These are phyloP conservation scores for Amaurobius ferox DNA, from an alignment of 2,888 invertebrate genomes.

Conservation along the genomic window DNA sequence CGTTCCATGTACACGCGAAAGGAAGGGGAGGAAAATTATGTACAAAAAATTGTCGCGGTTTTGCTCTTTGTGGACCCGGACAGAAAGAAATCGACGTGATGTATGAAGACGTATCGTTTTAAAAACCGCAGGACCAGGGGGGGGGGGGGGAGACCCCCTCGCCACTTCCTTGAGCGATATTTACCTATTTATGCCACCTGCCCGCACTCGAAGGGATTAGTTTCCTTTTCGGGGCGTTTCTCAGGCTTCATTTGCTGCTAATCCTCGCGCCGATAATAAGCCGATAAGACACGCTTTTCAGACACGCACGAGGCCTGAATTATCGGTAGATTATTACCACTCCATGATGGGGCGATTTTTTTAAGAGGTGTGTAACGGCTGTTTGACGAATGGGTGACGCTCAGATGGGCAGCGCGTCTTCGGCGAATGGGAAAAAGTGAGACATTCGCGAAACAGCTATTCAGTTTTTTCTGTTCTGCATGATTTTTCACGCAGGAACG, in stretches of 20 bases:
- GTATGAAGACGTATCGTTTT: constrained; percentile 65
- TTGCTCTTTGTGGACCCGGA: not conserved
- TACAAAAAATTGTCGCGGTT: constrained; percentile 4
- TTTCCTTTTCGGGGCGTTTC: not conserved
- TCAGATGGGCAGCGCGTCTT: not conserved
- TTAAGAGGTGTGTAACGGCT: not conserved
- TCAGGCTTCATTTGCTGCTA: constrained; percentile 51
- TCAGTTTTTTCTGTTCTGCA: too few relatives aligned
- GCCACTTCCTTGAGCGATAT: constrained; percentile 32
- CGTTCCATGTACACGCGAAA: constrained; percentile 48
- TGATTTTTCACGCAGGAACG: too few relatives aligned
- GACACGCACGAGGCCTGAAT: constrained; percentile 57
- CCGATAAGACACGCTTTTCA: constrained; percentile 57
- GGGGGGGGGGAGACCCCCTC: not conserved
- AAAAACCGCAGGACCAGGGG: constrained; percentile 28
- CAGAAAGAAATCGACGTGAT: constrained; percentile 22
- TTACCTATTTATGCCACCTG: constrained; percentile 71
- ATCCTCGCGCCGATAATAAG: constrained; percentile 42
- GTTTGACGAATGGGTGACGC: constrained; percentile 1
- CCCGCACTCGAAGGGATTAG: constrained; percentile 55
- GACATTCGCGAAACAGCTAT: too few relatives aligned
- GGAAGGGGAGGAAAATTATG: not conserved
- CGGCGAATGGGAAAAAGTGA: too few relatives aligned
- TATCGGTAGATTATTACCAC: constrained; percentile 40
- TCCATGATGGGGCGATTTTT: constrained; percentile 25